Base-by-base conservation (phyloP, 2,888 invertebrate species). In the Glyphotaelius pellucidus region DNA sequence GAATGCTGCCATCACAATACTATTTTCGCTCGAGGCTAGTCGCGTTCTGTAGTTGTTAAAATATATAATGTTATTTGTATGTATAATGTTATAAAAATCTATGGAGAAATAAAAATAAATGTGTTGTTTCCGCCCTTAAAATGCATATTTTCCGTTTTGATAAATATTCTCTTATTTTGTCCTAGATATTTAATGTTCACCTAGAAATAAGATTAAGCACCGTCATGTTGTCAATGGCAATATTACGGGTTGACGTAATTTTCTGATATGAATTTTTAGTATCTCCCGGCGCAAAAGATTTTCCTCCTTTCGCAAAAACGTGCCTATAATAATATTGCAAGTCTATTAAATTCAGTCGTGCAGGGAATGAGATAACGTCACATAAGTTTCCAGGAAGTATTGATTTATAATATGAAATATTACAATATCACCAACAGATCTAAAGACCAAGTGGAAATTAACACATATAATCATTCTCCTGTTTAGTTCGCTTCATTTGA, bases 221-320 rank as follows among this genome's bases (percentile, higher is more conserved):
- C 31, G 31, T 52, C 87, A 87, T 31, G 87, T 87, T 47, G 52
- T 30, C 30, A 52, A 19, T 67, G 52, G 31, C 52, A 30, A 47
- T n/a, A 90, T 81, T 42, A 90, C 30, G 90, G 32, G 83, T 90
- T 81, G 42, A 30, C 80, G 35, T 81, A 47, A 81, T 90, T 90
- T 90, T 81, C 90, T 81, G 35, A 90, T 90, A 81, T 90, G 81
- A 90, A 90, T 80, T 80, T 89, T 89, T 38, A 38, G 5, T 30
- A 47, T 52, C 52, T 87, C 32, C 32, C 47, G 3, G 19, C 87
- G 15, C 25, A 32, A 87, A 87, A 52, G 85, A 87, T 31, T 32
- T 52, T 87, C 15, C 30, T 31, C 25, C 30, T 35, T 85, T 35
- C 85, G 32, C 42, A 85, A 85, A 83, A 35, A 83, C 30, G 47